Percentiles rank a stretch among this genome's conserved stretches.
These are phyloP conservation scores for Ornithoptera priamus DNA, from an alignment of 2,888 invertebrate genomes.

Conservation along the genomic window DNA sequence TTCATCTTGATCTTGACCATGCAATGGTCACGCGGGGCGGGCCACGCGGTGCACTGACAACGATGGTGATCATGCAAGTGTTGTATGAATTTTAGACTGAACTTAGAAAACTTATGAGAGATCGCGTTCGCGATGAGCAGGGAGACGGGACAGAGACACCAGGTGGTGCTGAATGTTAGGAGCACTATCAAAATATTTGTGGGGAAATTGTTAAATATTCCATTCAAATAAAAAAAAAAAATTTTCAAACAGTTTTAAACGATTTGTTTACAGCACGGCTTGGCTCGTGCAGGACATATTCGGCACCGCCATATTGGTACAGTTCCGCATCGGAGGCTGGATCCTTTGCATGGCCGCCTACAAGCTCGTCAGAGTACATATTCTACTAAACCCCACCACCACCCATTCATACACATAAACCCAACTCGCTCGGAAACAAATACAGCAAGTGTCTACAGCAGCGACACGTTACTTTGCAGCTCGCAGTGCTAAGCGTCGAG, in stretches of 20 bases:
- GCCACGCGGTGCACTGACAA: no score
- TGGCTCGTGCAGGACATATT: slow-evolving; percentile 58
- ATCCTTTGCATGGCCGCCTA: slow-evolving; percentile 74
- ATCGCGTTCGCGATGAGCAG: slow-evolving; percentile 38
- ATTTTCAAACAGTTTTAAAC: neutral
- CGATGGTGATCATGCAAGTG: no score
- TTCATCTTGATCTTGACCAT: neutral
- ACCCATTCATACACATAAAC: no score
- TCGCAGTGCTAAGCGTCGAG: slow-evolving; percentile 55
- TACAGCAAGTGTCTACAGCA: no score
- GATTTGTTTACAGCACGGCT: slow-evolving; percentile 43
- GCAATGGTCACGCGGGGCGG: no score
- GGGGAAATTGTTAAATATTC: slow-evolving; percentile 41
- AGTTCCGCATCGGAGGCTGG: slow-evolving; percentile 70
- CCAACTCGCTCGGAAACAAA: no score
- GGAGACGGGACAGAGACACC: slow-evolving; percentile 35
- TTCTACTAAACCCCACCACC: neutral
- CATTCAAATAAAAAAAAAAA: no score
- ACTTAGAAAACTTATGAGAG: slow-evolving; percentile 49
- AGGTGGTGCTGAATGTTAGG: slow-evolving; percentile 43
- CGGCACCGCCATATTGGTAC: slow-evolving; percentile 59
- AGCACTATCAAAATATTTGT: slow-evolving; percentile 54
- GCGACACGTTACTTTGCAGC: neutral
- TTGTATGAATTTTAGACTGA: slow-evolving; percentile 45
- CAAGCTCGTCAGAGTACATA: slow-evolving; percentile 63